Evolutionary conservation across 2,888 invertebrate species (phyloP), one percentile per base, ranked within the genome.

Genomic region (Prosapia bicincta): DNA sequence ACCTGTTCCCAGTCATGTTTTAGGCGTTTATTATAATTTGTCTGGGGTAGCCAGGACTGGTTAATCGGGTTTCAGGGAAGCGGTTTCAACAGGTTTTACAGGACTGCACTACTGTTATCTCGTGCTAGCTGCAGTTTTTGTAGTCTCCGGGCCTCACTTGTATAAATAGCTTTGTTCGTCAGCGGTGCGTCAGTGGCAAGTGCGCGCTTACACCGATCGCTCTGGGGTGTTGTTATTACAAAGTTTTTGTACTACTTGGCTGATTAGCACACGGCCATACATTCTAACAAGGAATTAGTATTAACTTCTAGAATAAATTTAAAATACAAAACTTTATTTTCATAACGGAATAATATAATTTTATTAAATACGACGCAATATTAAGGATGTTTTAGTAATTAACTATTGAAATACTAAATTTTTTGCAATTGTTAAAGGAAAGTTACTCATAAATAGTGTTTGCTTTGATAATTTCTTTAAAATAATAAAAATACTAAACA

Each of bases 131-230:
- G 24, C 67, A 25, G 6, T 43, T 68, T 26, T 74, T 43, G 24
- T 43, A 43, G 32, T 32, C 43, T 38, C 32, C 32, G 13, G 30
- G 15, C 25, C 67, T 28, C 72, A 20, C 74, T 71, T 26, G 75
- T 75, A 75, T 75, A 75, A 68, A 71, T 75, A 75, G 71, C 71
- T 67, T 71, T 75, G 75, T 71, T 71, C 43, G 26, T 20, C 24
- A 10, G 68, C 26, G 72, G 0, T 25, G 25, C 3, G 25, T 67
- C 69, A 38, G 54, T 32, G 69, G 28, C 32, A 15, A 25, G 73
- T 38, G 24, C 43, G 28, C 20, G 66, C n/a, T 7, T 65, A 38
- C 26, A 54, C 74, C 32, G 74, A 69, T 74, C 69, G 67, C 13
- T 24, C 25, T 38, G 25, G 43, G 71, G 26, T 26, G n/a, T 25